phyloP scores from a whole-genome alignment of 2,797 vertebrate species.

The Pseudocheirus occidentalis region DNA sequence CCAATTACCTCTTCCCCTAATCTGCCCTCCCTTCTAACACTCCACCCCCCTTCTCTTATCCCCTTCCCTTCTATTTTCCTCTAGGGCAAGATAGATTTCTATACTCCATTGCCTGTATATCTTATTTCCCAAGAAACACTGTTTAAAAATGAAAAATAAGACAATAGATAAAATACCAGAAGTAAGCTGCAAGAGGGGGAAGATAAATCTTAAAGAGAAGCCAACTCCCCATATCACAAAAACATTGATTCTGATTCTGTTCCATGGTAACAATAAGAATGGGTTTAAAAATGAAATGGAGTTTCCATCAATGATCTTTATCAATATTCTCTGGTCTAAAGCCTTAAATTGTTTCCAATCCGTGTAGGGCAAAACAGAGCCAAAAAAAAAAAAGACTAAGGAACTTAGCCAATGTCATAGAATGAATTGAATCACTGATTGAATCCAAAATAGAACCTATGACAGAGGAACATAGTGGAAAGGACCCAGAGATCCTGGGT shows the following conservation, averaged over 20 bases:
- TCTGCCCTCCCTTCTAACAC: too few species aligned
- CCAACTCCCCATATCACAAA: not conserved
- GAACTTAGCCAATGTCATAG: constrained; percentile 34
- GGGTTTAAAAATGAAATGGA: constrained; percentile 54
- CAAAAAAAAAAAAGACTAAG: constrained; percentile 45
- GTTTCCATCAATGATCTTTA: constrained; percentile 42
- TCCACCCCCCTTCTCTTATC: too few species aligned
- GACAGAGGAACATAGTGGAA: not conserved
- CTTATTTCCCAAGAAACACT: not conserved
- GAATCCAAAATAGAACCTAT: not conserved
- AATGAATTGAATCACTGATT: not conserved
- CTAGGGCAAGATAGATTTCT: too few species aligned
- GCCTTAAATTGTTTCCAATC: constrained; percentile 55
- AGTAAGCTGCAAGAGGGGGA: constrained; percentile 35
- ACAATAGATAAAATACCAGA: constrained; percentile 22
- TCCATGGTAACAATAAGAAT: not conserved
- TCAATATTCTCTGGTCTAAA: constrained; percentile 47
- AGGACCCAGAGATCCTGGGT: not conserved
- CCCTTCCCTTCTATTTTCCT: too few species aligned
- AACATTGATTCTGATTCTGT: constrained; percentile 38
- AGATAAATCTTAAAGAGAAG: constrained; percentile 52
- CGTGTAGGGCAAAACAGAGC: constrained; percentile 43
- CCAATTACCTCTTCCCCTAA: too few species aligned
- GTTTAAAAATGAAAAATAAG: constrained; percentile 28
- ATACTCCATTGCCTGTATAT: too few species aligned